Evolutionary conservation across 2,113 vertebrate species (phyloP).

Genomic region (Otis tarda): DNA sequence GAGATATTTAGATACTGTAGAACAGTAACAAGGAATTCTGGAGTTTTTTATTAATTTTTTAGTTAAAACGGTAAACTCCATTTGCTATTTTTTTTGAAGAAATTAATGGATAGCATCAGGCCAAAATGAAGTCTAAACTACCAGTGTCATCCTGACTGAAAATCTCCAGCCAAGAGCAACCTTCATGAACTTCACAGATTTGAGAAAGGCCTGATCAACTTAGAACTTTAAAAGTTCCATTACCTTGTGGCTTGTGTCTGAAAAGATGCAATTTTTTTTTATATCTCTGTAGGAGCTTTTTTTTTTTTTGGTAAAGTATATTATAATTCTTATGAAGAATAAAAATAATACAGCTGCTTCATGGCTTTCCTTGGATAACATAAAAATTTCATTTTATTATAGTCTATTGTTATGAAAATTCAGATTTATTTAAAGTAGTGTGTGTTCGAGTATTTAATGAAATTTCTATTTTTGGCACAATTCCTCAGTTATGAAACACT

Average conservation of each 20-base stretch:
- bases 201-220: neutral
- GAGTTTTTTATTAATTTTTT: neutral
- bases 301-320: neutral
- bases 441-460: neutral
- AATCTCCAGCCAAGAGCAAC: neutral
- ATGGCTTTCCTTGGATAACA: neutral
- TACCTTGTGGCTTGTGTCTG: neutral
- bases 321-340: neutral
- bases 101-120: neutral
- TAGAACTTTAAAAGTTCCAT: neutral
- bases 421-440: constrained; percentile 15
- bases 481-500: neutral
- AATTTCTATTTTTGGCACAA: neutral
- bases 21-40: neutral
- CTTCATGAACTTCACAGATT: neutral
- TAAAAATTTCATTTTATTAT: neutral
- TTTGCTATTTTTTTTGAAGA: neutral
- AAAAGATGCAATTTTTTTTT: neutral
- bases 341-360: constrained; percentile 9
- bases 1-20: neutral
- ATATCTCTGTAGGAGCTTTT: neutral
- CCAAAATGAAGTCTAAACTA: neutral
- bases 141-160: neutral
- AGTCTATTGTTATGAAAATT: constrained; percentile 49
- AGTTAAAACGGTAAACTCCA: neutral